Evolutionary conservation across 2,888 invertebrate genomes (phyloP).

Genomic region (Callimorpha dominula): DNA sequence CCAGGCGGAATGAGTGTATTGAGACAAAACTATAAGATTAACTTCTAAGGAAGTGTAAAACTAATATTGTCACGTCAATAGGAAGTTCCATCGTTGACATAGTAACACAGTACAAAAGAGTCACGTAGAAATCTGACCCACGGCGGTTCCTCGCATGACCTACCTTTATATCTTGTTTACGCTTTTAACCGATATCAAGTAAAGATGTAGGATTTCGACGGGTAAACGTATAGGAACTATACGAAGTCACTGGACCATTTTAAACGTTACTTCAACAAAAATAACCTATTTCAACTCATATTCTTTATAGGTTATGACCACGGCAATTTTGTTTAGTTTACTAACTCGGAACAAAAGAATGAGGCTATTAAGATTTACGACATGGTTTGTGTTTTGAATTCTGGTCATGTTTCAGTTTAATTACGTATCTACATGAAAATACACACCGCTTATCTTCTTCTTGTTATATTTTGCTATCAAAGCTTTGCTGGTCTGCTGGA

Average conservation of each 20-base stretch:
- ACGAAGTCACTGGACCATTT: slow-evolving; percentile 9
- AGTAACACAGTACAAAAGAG: slow-evolving; percentile 44
- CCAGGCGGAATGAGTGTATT: too few species aligned
- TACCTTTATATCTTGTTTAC: slow-evolving; percentile 49
- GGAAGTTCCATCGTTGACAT: slow-evolving; percentile 31
- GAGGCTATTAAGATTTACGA: background rate
- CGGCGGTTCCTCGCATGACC: slow-evolving; percentile 49
- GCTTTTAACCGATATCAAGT: slow-evolving; percentile 42
- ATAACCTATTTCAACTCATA: background rate
- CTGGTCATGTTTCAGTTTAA: too few species aligned
- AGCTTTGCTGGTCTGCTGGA: too few species aligned
- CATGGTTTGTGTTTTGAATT: too few species aligned
- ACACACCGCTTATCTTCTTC: too few species aligned
- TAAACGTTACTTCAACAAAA: slow-evolving; percentile 7
- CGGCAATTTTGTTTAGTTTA: background rate
- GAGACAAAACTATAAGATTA: background rate
- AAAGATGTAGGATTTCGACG: slow-evolving; percentile 32
- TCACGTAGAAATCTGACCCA: slow-evolving; percentile 55
- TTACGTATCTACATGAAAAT: too few species aligned
- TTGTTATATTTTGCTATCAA: too few species aligned
- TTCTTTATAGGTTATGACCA: background rate
- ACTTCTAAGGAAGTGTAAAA: slow-evolving; percentile 16
- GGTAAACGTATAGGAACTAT: slow-evolving; percentile 2
- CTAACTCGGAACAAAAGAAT: background rate
- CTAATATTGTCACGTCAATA: slow-evolving; percentile 19